Evolutionary conservation across 2,113 vertebrate species (phyloP).

Genomic region (Cettia cetti): DNA sequence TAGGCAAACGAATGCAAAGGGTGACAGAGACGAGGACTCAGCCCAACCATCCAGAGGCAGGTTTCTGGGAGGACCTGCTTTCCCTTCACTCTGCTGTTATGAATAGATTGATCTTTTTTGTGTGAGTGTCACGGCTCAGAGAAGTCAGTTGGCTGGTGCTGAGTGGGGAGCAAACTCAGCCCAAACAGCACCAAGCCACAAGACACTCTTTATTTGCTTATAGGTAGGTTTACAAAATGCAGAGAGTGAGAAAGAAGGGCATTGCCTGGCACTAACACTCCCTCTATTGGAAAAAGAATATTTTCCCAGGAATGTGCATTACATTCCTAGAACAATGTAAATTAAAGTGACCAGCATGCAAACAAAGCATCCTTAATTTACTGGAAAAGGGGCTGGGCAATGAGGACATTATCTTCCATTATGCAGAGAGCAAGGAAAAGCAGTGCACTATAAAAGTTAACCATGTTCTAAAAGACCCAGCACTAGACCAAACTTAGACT

Average conservation of each 20-base stretch:
- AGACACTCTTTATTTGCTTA: neutral
- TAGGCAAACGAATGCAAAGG: neutral
- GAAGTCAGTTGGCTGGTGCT: neutral
- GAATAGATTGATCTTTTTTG: neutral
- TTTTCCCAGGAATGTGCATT: slow-evolving; percentile 10
- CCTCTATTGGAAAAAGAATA: slow-evolving; percentile 64
- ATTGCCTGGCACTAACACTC: slow-evolving; percentile 58
- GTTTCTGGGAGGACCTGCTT: neutral
- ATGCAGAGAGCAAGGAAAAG: neutral
- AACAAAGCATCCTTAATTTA: neutral
- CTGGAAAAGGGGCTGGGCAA: neutral
- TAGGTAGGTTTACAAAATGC: neutral
- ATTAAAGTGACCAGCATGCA: neutral
- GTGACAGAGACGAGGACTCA: neutral
- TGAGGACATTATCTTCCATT: neutral
- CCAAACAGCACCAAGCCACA: neutral
- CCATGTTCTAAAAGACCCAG: neutral
- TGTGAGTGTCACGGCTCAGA: neutral
- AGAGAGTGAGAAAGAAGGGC: slow-evolving; percentile 4
- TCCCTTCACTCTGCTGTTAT: neutral
- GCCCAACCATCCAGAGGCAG: neutral
- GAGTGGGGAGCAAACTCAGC: neutral
- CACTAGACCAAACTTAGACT: neutral
- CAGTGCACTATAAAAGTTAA: neutral
- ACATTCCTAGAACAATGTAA: neutral